Percentiles rank a stretch among this genome's conserved stretches.
phyloP scores from a whole-genome alignment of 1,140 invertebrate genomes.

The Drosophila subobscura region DNA sequence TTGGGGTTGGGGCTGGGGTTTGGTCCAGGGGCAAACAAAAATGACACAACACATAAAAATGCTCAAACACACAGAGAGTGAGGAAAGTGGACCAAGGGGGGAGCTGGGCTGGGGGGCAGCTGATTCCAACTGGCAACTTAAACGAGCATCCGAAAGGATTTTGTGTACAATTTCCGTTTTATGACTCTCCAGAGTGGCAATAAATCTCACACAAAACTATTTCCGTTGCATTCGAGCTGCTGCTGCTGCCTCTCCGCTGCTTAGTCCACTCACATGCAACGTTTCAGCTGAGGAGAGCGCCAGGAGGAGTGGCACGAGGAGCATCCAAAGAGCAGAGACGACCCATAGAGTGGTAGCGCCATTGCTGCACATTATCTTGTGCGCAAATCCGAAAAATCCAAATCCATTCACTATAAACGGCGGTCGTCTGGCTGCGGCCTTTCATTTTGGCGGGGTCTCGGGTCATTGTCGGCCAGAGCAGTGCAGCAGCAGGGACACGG shows the following conservation, averaged over 20 bases:
- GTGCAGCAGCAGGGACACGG: not conserved
- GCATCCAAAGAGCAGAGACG: not conserved
- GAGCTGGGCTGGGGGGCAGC: not conserved
- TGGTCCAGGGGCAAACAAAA: conserved; percentile 72
- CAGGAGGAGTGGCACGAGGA: not conserved
- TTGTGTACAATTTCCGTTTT: conserved; percentile 83
- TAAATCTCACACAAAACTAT: conserved; percentile 83
- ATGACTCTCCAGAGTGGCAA: conserved; percentile 83
- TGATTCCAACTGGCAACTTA: conserved; percentile 63
- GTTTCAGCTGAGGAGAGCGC: too few species aligned
- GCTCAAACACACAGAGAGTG: conserved; percentile 41
- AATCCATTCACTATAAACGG: conserved; percentile 81
- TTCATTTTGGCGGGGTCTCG: conserved; percentile 49
- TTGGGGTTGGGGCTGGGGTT: conserved; percentile 52
- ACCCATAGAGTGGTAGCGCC: conserved; percentile 6
- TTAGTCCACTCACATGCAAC: conserved; percentile 52
- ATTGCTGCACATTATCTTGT: conserved; percentile 74
- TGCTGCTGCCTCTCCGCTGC: conserved; percentile 33
- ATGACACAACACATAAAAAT: conserved; percentile 81
- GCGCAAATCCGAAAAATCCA: conserved; percentile 79
- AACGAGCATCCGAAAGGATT: conserved; percentile 83
- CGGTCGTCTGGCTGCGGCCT: conserved; percentile 74
- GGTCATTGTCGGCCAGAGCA: conserved; percentile 77
- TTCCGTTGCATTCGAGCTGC: conserved; percentile 82
- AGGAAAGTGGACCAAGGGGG: too few species aligned